Conservation (phyloP, 2,113 vertebrate genomes). For the Ploceus nigricollis region DNA sequence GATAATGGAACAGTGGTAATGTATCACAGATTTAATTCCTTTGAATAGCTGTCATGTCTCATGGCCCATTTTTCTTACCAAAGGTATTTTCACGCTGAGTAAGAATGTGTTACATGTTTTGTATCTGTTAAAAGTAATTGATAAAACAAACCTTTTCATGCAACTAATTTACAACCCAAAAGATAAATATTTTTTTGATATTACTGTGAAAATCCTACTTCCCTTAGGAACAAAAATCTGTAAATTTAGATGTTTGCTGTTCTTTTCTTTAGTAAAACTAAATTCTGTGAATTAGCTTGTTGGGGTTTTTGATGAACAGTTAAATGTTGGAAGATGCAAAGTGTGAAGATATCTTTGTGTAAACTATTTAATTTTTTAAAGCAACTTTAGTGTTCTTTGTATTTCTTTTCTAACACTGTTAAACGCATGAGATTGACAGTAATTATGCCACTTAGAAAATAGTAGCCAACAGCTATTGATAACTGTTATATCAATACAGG, state of each 20-base stretch:
- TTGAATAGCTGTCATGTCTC: slow-evolving; percentile 63
- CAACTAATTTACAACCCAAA: not conserved
- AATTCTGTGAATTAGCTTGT: not conserved
- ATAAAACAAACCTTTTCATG: not conserved
- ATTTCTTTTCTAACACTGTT: slow-evolving; percentile 4
- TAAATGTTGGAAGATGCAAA: not conserved
- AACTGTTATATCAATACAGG: not conserved
- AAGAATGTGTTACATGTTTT: not conserved
- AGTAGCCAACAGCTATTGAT: not conserved
- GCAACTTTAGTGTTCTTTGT: not conserved
- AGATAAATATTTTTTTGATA: not conserved
- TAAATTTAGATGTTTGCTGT: not conserved
- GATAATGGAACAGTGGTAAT: slow-evolving; percentile 98
- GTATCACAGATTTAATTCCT: slow-evolving; percentile 80
- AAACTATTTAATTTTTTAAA: not conserved
- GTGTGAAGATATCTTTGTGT: slow-evolving; percentile 81
- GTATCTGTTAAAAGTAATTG: not conserved
- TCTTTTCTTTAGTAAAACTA: not conserved
- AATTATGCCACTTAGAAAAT: not conserved
- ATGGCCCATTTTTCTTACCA: slow-evolving; percentile 51
- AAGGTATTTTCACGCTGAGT: slow-evolving; percentile 78
- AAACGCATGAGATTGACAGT: not conserved
- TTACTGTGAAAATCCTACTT: not conserved
- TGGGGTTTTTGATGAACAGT: not conserved
- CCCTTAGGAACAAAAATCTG: not conserved